Evolutionary conservation across 2,113 vertebrate genomes (phyloP).

Genomic region (Campylomormyrus numenius): DNA sequence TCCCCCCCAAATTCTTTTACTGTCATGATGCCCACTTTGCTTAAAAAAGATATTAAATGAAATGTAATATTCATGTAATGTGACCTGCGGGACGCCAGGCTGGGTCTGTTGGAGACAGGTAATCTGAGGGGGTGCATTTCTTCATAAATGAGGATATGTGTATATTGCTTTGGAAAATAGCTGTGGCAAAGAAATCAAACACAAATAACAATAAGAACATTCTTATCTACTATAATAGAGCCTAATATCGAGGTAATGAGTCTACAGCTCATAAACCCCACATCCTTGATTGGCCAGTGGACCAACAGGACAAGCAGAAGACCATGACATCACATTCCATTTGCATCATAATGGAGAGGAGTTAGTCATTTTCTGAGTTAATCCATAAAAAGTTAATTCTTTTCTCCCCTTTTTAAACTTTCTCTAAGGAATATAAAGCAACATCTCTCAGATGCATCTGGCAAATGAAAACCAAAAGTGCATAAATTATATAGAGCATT

Average conservation of each 20-base stretch:
- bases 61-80: neutral
- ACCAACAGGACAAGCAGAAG: neutral
- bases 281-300: neutral
- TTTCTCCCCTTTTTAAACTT: slow-evolving; percentile 1
- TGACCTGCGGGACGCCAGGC: neutral
- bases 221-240: neutral
- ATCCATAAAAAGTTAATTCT: slow-evolving; percentile 4
- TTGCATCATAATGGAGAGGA: neutral
- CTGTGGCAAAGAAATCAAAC: neutral
- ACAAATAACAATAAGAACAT: neutral
- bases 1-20: neutral
- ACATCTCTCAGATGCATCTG: neutral
- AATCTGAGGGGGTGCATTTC: neutral
- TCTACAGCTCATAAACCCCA: neutral
- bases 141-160: neutral
- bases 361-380: neutral
- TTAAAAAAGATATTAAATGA: neutral
- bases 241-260: neutral
- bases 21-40: neutral
- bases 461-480: slow-evolving; percentile 6
- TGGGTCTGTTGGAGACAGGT: neutral
- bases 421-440: neutral
- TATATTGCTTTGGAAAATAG: neutral
- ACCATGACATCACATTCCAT: neutral
- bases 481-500: slow-evolving; percentile 4